Evolutionary conservation across 1,140 invertebrate genomes (phyloP).

Genomic region (Cecropterus lyciades): DNA sequence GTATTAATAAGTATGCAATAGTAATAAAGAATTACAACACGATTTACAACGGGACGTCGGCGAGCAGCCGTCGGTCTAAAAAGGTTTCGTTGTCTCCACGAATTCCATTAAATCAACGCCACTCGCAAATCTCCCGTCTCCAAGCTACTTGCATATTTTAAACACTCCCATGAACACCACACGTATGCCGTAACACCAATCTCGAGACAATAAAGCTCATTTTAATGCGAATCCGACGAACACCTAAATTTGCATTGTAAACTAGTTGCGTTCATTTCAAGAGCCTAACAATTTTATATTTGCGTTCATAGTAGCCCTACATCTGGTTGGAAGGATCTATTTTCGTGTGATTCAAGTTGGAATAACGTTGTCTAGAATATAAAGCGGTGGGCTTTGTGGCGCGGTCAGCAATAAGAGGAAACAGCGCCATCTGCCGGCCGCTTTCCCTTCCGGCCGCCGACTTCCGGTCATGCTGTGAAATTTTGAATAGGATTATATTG

Average conservation of each 20-base stretch:
- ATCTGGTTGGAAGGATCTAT: slow-evolving; percentile 37
- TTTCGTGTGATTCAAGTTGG: slow-evolving; percentile 16
- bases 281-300: slow-evolving; percentile 43
- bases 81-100: slow-evolving; percentile 40
- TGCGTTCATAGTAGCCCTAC: slow-evolving; percentile 34
- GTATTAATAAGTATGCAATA: too few relatives aligned
- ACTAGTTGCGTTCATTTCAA: slow-evolving; percentile 73
- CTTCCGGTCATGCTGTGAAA: slow-evolving; percentile 60
- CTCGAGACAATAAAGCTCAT: slow-evolving; percentile 45
- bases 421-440: slow-evolving; percentile 66
- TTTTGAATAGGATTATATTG: slow-evolving; percentile 68
- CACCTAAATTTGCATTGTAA: slow-evolving; percentile 59
- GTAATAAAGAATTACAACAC: too few relatives aligned
- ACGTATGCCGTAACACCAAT: slow-evolving; percentile 37
- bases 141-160: slow-evolving; percentile 57
- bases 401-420: slow-evolving; percentile 77
- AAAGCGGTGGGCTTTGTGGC: slow-evolving; percentile 62
- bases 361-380: slow-evolving; percentile 42
- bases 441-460: slow-evolving; percentile 55
- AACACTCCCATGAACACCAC: slow-evolving; percentile 16
- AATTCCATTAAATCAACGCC: slow-evolving; percentile 57
- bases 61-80: slow-evolving; percentile 17
- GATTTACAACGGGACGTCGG: slow-evolving; percentile 5
- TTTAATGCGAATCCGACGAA: slow-evolving; percentile 38
- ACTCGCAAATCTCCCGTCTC: slow-evolving; percentile 49